These are phyloP conservation scores for Rhyacophila evoluta DNA, from an alignment of 2,888 invertebrate genomes.

Conservation along the genomic window DNA sequence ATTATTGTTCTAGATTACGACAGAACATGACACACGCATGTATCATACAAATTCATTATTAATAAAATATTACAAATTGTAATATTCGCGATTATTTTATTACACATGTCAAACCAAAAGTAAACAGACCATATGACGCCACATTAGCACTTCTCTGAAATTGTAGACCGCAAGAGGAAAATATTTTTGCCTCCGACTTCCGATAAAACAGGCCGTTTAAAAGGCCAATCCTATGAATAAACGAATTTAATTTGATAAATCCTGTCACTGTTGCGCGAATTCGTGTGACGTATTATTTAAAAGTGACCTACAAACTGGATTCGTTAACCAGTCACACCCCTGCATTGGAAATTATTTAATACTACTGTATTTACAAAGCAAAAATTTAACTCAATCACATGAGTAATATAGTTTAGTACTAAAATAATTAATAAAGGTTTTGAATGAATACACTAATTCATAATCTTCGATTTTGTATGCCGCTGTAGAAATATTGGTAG, in stretches of 20 bases:
- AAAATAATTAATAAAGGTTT: too few relatives aligned
- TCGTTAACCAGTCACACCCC: too few relatives aligned
- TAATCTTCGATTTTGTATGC: too few relatives aligned
- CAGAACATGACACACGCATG: neutral
- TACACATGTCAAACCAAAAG: constrained; percentile 3
- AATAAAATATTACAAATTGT: neutral
- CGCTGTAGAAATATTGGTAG: too few relatives aligned
- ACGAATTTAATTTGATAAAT: neutral
- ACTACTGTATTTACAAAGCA: too few relatives aligned
- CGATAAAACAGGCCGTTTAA: constrained; percentile 29
- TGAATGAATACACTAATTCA: too few relatives aligned
- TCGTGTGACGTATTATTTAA: neutral
- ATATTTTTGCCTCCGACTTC: constrained; percentile 48
- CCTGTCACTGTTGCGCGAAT: neutral
- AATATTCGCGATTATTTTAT: neutral
- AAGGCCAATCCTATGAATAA: constrained; percentile 17
- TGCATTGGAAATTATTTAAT: too few relatives aligned
- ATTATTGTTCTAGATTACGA: neutral
- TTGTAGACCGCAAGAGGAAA: constrained; percentile 51
- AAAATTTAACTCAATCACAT: too few relatives aligned
- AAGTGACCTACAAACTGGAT: too few relatives aligned
- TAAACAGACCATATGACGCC: constrained; percentile 34
- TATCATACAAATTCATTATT: too few relatives aligned
- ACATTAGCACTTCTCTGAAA: constrained; percentile 35
- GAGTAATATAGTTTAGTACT: too few relatives aligned